Conservation (phyloP, 1,140 invertebrate genomes). For the Drosophila melanica region DNA sequence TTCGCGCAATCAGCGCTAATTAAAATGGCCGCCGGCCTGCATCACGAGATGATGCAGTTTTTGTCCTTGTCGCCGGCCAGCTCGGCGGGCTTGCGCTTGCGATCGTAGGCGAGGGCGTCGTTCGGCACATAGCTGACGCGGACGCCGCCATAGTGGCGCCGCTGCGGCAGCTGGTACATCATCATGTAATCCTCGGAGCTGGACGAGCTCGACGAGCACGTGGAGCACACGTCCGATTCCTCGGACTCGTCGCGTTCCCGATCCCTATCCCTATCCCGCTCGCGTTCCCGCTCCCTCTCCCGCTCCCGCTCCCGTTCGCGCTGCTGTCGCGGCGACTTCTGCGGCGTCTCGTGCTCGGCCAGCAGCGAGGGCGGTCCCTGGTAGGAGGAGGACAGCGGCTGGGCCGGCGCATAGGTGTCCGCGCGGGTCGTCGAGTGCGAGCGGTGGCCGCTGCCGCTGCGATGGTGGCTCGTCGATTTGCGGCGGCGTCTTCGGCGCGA, state of each 20-base stretch:
- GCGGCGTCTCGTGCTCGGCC: slow-evolving; percentile 30
- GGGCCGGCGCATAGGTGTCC: slow-evolving; percentile 74
- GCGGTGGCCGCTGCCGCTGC: slow-evolving; percentile 71
- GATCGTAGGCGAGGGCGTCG: slow-evolving; percentile 91
- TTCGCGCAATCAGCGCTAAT: slow-evolving; percentile 55
- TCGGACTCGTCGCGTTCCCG: slow-evolving; percentile 86
- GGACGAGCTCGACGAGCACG: slow-evolving; percentile 90
- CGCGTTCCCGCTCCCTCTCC: slow-evolving; percentile 26
- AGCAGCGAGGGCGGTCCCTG: slow-evolving; percentile 66
- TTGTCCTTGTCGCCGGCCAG: slow-evolving; percentile 85
- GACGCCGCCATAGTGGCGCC: slow-evolving; percentile 93
- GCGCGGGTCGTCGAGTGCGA: slow-evolving; percentile 79
- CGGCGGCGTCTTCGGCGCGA: slow-evolving; percentile 70
- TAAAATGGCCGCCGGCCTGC: slow-evolving; percentile 52
- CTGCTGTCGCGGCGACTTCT: slow-evolving; percentile 12
- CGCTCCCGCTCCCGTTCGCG: slow-evolving; percentile 44
- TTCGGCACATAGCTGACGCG: slow-evolving; percentile 95
- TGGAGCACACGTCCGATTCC: slow-evolving; percentile 90
- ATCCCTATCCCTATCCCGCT: slow-evolving; percentile 41
- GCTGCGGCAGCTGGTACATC: slow-evolving; percentile 91
- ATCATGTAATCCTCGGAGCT: slow-evolving; percentile 93
- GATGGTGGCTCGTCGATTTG: slow-evolving; percentile 70
- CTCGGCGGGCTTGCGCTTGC: slow-evolving; percentile 86
- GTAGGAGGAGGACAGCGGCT: slow-evolving; percentile 77
- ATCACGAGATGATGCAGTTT: slow-evolving; percentile 89